Conservation (phyloP, 2,888 invertebrate species). For the Synergus itoensis region DNA sequence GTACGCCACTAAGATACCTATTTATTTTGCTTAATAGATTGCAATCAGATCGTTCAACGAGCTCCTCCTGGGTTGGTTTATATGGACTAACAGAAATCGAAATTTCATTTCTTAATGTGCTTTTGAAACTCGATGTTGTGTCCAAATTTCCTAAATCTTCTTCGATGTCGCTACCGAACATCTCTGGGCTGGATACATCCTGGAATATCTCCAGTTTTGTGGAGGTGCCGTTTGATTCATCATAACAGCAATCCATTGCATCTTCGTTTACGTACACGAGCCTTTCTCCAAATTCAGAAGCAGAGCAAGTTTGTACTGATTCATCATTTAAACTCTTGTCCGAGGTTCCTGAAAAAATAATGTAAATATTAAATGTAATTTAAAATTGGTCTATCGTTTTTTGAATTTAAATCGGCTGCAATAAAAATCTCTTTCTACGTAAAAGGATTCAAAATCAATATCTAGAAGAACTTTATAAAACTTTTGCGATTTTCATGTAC, state of each 20-base stretch:
- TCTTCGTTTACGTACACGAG: slow-evolving; percentile 35
- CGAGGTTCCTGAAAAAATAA: slow-evolving; percentile 1
- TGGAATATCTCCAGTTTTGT: slow-evolving; percentile 42
- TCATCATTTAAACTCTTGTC: slow-evolving; percentile 31
- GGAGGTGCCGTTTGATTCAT: slow-evolving; percentile 37
- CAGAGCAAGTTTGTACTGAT: slow-evolving; percentile 12
- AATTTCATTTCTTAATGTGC: slow-evolving; percentile 33
- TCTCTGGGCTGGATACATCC: slow-evolving; percentile 70
- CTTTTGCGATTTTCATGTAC: no score
- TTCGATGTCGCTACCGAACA: slow-evolving; percentile 73
- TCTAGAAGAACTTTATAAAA: no score
- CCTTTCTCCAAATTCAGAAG: slow-evolving; percentile 19
- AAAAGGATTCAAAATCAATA: neutral
- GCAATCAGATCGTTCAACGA: slow-evolving; percentile 72
- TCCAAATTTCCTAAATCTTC: slow-evolving; percentile 55
- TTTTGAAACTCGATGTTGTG: slow-evolving; percentile 37
- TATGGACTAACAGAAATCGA: slow-evolving; percentile 50
- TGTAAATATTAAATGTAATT: neutral
- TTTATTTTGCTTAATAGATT: slow-evolving; percentile 78
- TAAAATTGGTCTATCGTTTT: neutral
- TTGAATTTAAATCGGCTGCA: neutral
- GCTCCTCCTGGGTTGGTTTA: slow-evolving; percentile 64
- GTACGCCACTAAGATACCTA: slow-evolving; percentile 83
- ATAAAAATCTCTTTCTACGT: neutral
- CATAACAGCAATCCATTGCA: slow-evolving; percentile 38